A percentile compares a stretch with the other conserved stretches of the same genome.
Evolutionary conservation across 1,140 invertebrate species (phyloP).

Genomic region (Heterodera carotae): DNA sequence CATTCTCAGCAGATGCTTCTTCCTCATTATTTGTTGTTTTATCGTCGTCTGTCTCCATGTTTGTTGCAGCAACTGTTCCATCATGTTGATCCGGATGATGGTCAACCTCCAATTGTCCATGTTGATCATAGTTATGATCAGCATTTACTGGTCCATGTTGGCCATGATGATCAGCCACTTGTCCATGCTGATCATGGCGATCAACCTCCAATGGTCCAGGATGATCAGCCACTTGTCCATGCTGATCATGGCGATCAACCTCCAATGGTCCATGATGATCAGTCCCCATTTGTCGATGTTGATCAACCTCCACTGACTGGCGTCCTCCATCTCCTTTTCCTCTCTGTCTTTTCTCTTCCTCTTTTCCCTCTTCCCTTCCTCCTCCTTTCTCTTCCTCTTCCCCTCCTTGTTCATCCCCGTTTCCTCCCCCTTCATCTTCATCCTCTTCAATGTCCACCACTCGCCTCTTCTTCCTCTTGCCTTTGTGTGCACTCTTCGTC

Average conservation of each 20-base stretch:
- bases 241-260: too few relatives aligned
- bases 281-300: constrained; percentile 25
- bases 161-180: too few relatives aligned
- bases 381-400: constrained; percentile 10
- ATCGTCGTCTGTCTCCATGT: constrained; percentile 29
- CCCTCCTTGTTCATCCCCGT: neutral
- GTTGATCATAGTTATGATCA: too few relatives aligned
- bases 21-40: constrained; percentile 7
- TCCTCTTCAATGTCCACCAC: neutral
- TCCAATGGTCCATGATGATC: too few relatives aligned
- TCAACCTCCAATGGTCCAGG: too few relatives aligned
- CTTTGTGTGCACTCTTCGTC: neutral
- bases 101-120: too few relatives aligned
- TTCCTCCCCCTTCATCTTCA: constrained; percentile 4
- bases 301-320: constrained; percentile 21
- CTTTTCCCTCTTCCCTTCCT: constrained; percentile 30
- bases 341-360: constrained; percentile 35
- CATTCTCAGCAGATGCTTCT: neutral
- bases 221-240: too few relatives aligned
- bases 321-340: neutral
- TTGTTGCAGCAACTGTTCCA: too few relatives aligned
- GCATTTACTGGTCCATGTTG: too few relatives aligned
- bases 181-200: too few relatives aligned
- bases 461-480: constrained; percentile 1
- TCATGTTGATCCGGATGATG: too few relatives aligned